These are phyloP conservation scores for Siniperca chuatsi DNA, from an alignment of 2,113 vertebrate species.

Conservation along the genomic window DNA sequence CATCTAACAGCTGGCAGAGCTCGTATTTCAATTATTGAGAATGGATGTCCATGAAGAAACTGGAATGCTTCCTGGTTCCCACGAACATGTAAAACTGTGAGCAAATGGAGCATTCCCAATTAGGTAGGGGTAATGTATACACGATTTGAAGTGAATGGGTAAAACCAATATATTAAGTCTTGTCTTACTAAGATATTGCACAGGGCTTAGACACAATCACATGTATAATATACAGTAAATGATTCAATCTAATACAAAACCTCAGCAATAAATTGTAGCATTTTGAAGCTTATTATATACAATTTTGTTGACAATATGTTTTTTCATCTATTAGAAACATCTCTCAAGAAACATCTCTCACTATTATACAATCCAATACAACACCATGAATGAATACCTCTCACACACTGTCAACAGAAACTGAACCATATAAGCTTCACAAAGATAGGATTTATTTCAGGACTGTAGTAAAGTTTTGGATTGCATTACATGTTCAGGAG, in stretches of 20 bases:
- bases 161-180: neutral
- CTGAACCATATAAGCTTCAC: neutral
- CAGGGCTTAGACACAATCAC: neutral
- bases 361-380: neutral
- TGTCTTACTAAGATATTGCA: neutral
- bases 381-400: neutral
- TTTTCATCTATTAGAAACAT: neutral
- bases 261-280: neutral
- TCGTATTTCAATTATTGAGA: slow-evolving; percentile 14
- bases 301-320: neutral
- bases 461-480: neutral
- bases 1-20: slow-evolving; percentile 32
- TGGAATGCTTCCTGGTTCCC: slow-evolving; percentile 15
- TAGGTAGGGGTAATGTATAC: neutral
- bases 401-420: neutral
- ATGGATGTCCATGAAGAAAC: slow-evolving; percentile 12
- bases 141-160: neutral
- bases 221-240: neutral
- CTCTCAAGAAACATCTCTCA: neutral
- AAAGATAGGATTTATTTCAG: neutral
- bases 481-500: neutral
- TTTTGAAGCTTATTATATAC: slow-evolving; percentile 1
- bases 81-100: slow-evolving; percentile 6
- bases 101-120: neutral
- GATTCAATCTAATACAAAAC: neutral